Evolutionary conservation across 2,797 vertebrate species (phyloP).

Genomic region (Sebastes itinus): DNA sequence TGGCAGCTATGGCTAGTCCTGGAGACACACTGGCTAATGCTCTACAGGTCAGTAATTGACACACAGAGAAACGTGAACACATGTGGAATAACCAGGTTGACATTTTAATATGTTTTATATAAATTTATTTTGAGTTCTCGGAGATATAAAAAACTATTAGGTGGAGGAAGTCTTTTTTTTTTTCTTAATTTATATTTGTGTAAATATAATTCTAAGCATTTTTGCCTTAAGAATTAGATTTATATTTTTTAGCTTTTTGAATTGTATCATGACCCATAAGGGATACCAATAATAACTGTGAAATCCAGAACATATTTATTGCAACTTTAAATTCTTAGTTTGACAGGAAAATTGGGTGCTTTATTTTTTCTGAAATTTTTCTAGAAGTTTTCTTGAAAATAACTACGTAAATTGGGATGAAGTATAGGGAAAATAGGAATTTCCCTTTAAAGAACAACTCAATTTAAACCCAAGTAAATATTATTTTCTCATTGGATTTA

Average conservation of each 20-base stretch:
- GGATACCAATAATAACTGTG: background rate
- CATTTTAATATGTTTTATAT: too few relatives aligned
- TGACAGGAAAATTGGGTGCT: background rate
- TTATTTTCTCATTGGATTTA: background rate
- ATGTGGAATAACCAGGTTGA: background rate
- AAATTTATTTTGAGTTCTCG: background rate
- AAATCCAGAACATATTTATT: background rate
- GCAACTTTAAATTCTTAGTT: background rate
- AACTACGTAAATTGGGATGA: background rate
- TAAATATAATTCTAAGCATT: background rate
- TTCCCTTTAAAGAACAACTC: background rate
- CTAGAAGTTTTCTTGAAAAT: background rate
- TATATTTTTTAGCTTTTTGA: background rate
- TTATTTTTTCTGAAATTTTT: background rate
- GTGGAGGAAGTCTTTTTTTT: background rate
- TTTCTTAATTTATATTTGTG: background rate
- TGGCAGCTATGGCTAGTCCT: constrained; percentile 94
- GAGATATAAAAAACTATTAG: background rate
- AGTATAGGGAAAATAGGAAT: background rate
- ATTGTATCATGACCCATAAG: background rate
- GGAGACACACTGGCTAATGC: constrained; percentile 86
- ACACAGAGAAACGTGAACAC: background rate
- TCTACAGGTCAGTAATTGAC: constrained; percentile 86
- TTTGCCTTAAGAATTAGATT: too few relatives aligned
- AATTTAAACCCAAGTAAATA: background rate